Base-by-base conservation (phyloP, 1,140 invertebrate species). In the Lepidotrigona ventralis region DNA sequence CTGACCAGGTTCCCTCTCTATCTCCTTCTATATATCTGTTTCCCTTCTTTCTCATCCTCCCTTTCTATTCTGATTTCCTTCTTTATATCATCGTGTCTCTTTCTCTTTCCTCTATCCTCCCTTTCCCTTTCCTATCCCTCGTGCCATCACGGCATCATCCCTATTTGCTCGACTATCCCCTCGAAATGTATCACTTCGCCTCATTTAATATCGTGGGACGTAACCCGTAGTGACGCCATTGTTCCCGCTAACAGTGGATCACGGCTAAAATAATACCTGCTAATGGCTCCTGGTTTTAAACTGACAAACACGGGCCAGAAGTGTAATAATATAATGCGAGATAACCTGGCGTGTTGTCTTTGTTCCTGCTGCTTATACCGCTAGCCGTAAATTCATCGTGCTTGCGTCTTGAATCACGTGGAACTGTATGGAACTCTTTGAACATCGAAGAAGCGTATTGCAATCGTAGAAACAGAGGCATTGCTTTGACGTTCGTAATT, bases 241-340 rank as follows among this genome's bases (percentile, higher is more conserved):
- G 85, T 90, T 85, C 85, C 80, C 79, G 84, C 83, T 84, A 88
- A 90, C 84, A 85, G 81, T 85, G 86, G 90, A 91, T 92, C 91
- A 91, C 86, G 72, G 85, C 86, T 91, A 89, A 86, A 91, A 92
- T 91, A 92, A 92, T 91, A 92, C 91, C 90, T 86, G 90, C 90
- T 91, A 91, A 92, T 92, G 90, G 91, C 84, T 84, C 78, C 86
- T 79, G 86, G 79, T 90, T 88, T 87, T 88, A 88, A 89, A 88
- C 78, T 86, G 85, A 88, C 88, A 84, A 90, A 90, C 88, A 90
- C 70, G 54, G 33, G 81, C 77, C 85, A 85, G 74, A 80, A 82
- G 82, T 80, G 82, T 89, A 89, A 89, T 89, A 88, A 89, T 89
- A 89, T 89, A 89, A 89, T 89, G 26, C 88, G 77, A 75, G 75